These are phyloP conservation scores for Amphipyra tragopoginis DNA, from an alignment of 2,888 invertebrate genomes.

Conservation along the genomic window DNA sequence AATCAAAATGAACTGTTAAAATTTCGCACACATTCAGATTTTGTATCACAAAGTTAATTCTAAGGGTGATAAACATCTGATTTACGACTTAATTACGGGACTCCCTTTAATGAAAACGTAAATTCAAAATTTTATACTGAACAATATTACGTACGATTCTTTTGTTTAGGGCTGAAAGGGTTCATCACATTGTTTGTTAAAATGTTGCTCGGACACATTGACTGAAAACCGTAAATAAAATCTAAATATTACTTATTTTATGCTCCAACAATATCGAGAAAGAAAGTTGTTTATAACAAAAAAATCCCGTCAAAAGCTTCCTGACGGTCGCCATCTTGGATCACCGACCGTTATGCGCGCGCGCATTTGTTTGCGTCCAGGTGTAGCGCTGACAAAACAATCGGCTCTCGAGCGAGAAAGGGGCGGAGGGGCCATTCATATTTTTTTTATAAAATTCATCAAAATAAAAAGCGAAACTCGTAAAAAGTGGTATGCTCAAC, in stretches of 20 bases:
- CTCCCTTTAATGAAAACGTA: constrained; percentile 53
- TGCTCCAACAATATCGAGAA: constrained; percentile 26
- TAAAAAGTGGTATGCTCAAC: constrained; percentile 65
- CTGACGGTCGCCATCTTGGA: constrained; percentile 76
- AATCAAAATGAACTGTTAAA: constrained; percentile 42
- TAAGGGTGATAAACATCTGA: constrained; percentile 55
- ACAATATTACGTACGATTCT: constrained; percentile 35
- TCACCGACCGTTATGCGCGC: constrained; percentile 77
- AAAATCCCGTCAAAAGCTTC: constrained; percentile 61
- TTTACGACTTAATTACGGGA: constrained; percentile 59
- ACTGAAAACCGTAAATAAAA: constrained; percentile 5
- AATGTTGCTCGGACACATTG: constrained; percentile 37
- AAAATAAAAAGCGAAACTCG: constrained; percentile 80
- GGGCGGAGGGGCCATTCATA: constrained; percentile 86
- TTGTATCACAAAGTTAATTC: constrained; percentile 49
- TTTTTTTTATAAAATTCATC: constrained; percentile 79
- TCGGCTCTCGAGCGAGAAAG: constrained; percentile 82
- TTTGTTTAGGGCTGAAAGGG: constrained; percentile 44
- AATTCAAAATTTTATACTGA: constrained; percentile 43
- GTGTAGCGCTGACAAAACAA: constrained; percentile 89
- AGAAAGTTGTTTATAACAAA: constrained; percentile 54
- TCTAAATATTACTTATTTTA: constrained; percentile 13
- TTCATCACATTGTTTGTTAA: constrained; percentile 40
- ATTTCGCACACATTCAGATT: constrained; percentile 42
- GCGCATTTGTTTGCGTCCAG: constrained; percentile 86